Percentiles rank a stretch among this genome's conserved stretches.
Evolutionary conservation across 2,797 vertebrate species (phyloP).

Genomic region (Anguilla marmorata): DNA sequence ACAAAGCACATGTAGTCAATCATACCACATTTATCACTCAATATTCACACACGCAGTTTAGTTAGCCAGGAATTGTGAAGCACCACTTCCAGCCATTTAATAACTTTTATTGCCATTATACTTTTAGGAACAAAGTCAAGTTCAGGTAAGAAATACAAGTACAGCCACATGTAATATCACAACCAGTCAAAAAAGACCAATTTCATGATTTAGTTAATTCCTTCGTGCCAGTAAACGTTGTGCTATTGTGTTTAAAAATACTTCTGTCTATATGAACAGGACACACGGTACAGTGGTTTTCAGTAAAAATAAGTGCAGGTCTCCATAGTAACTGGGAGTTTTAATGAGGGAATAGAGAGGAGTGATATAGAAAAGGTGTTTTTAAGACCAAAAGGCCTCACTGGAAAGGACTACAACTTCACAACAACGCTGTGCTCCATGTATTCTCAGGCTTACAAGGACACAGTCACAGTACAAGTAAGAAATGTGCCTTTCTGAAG

Average conservation of each 20-base stretch:
- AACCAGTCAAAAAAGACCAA: neutral
- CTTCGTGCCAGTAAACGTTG: neutral
- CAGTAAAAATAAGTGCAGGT: conserved; percentile 17
- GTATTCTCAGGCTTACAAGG: neutral
- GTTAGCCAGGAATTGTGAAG: neutral
- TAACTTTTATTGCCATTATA: conserved; percentile 9
- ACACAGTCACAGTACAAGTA: neutral
- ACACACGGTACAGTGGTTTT: neutral
- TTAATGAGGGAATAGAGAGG: neutral
- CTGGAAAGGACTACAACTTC: neutral
- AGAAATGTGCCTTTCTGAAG: neutral
- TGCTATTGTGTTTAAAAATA: neutral
- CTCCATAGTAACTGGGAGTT: neutral
- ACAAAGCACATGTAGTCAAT: neutral
- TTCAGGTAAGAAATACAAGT: conserved; percentile 11
- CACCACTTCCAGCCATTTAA: conserved; percentile 7
- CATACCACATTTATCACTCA: neutral
- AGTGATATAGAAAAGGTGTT: neutral
- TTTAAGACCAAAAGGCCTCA: conserved; percentile 5
- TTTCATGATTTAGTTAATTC: neutral
- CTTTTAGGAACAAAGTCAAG: neutral
- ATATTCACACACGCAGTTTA: neutral
- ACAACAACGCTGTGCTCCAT: neutral
- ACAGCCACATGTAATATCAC: neutral
- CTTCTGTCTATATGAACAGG: neutral